phyloP scores from a whole-genome alignment of 2,113 vertebrate species.

The Mohoua ochrocephala region DNA sequence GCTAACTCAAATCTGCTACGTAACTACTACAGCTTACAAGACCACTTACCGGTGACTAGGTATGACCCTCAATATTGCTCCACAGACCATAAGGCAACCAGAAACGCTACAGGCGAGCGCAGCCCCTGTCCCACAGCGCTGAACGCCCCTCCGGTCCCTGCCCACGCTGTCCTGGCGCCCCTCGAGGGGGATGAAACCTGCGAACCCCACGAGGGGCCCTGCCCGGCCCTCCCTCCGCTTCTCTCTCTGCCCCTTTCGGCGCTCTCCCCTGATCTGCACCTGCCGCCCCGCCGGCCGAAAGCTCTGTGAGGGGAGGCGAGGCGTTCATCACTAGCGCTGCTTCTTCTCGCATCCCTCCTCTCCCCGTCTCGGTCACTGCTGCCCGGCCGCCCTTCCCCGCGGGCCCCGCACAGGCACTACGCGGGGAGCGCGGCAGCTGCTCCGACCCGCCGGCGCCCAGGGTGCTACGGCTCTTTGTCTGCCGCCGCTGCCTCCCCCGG shows the following conservation, averaged over 20 bases:
- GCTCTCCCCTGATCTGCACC: background rate
- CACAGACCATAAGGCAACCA: background rate
- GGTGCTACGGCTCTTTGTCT: background rate
- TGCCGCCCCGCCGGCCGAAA: background rate
- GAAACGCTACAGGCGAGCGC: background rate
- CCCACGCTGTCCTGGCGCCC: no score
- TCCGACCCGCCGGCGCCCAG: background rate
- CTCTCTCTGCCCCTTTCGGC: background rate
- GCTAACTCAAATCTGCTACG: background rate
- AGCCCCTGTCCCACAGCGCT: background rate
- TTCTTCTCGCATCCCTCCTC: background rate
- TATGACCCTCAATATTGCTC: background rate
- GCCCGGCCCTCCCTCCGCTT: background rate
- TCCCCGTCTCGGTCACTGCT: accelerated
- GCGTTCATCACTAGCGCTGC: background rate
- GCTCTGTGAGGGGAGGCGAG: accelerated
- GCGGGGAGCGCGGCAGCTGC: background rate
- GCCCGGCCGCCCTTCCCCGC: background rate
- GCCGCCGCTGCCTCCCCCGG: background rate
- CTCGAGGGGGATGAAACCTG: background rate
- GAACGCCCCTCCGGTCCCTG: no score
- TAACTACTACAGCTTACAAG: background rate
- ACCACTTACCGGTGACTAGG: background rate
- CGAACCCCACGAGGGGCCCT: background rate
- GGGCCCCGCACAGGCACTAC: background rate